phyloP scores from a whole-genome alignment of 2,888 invertebrate genomes.

The Ornithoptera alexandrae region DNA sequence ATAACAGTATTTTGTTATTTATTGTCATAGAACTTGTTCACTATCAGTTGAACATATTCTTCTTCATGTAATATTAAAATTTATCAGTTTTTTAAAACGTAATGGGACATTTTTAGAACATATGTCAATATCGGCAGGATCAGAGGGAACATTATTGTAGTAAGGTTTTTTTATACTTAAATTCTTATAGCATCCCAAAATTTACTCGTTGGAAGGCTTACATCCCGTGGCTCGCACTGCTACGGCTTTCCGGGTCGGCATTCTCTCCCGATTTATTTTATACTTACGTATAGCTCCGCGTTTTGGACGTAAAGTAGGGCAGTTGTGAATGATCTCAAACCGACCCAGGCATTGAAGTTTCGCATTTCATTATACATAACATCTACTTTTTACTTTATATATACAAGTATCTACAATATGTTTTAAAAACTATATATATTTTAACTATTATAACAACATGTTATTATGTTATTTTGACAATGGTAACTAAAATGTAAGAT shows the following conservation, averaged over 20 bases:
- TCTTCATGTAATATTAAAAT: too few relatives aligned
- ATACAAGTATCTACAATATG: not conserved
- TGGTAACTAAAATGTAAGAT: too few relatives aligned
- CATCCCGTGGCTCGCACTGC: not conserved
- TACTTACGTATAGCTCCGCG: slow-evolving; percentile 21
- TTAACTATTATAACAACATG: too few relatives aligned
- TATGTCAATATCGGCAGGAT: not conserved
- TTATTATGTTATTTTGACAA: too few relatives aligned
- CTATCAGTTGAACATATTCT: too few relatives aligned
- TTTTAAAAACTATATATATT: too few relatives aligned
- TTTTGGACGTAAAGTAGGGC: slow-evolving; percentile 30
- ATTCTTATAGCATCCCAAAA: slow-evolving; percentile 5
- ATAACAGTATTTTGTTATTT: too few relatives aligned
- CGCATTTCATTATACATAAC: slow-evolving; percentile 26
- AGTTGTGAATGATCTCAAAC: slow-evolving; percentile 29
- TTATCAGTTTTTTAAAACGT: too few relatives aligned
- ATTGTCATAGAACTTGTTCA: too few relatives aligned
- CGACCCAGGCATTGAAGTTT: slow-evolving; percentile 25
- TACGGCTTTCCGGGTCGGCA: slow-evolving; percentile 8
- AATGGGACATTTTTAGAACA: not conserved
- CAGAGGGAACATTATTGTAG: not conserved
- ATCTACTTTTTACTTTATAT: slow-evolving; percentile 13
- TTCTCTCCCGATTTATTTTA: slow-evolving; percentile 24
- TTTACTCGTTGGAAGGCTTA: slow-evolving; percentile 1
- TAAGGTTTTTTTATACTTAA: not conserved